Evolutionary conservation across 2,888 invertebrate genomes (phyloP).

Genomic region (Dysmachus trigonus): DNA sequence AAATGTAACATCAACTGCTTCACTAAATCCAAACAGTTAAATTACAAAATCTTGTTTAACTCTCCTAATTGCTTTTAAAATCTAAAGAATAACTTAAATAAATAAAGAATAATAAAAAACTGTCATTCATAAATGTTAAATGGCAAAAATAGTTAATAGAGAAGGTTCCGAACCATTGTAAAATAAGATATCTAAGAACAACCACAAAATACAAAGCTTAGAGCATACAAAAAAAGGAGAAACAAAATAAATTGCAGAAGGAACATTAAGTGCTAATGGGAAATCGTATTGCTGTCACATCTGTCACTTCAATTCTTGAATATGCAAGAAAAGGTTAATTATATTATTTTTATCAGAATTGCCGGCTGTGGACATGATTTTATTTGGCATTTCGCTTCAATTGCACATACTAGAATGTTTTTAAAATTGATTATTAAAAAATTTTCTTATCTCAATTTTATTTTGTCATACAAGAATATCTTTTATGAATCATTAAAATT

Average conservation of each 20-base stretch:
- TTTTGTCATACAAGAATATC: neutral
- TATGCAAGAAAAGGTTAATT: neutral
- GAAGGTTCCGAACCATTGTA: neutral
- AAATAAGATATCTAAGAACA: neutral
- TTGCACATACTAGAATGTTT: neutral
- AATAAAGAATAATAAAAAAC: neutral
- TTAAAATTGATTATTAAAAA: neutral
- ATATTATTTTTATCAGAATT: neutral
- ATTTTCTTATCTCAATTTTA: neutral
- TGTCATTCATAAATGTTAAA: neutral
- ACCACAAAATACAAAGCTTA: neutral
- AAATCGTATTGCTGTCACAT: neutral
- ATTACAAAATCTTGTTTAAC: neutral
- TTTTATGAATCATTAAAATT: neutral
- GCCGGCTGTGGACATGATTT: neutral
- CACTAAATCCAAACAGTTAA: neutral
- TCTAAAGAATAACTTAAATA: neutral
- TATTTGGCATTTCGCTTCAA: neutral
- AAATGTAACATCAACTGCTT: neutral
- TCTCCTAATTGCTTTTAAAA: neutral
- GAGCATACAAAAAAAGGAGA: neutral
- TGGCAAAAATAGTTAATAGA: neutral
- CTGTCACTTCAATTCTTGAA: neutral
- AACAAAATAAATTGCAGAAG: neutral
- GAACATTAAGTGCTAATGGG: neutral